Base-by-base conservation (phyloP, 1,140 invertebrate species). In the Euglossa dilemma region DNA sequence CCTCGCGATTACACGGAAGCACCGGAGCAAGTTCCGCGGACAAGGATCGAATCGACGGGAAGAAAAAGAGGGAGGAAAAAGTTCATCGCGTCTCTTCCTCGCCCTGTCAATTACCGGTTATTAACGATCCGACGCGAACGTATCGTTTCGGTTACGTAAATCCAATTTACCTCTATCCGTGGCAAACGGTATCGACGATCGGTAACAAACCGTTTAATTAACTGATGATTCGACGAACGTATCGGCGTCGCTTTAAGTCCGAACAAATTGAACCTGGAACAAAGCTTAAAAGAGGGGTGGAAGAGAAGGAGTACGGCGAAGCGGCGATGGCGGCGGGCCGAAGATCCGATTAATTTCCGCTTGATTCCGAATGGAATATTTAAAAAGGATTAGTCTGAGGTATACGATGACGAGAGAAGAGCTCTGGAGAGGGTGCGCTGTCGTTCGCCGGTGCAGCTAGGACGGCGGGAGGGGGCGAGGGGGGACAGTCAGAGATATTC, bases 261-360 rank as follows among this genome's bases (percentile, higher is more conserved):
- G 74, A 78, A 63, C 75, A 78, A 83, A 83, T 83, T 83, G 81
- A 63, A 61, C 14, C 64, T 52, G 47, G 67, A 71, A 70, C 64
- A 63, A 83, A 78, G 63, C 63, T 52, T 18, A 18, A 14, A n/a
- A 16, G 20, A 9, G 0, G 18, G 1, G 14, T 0, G n/a, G 18
- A 23, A 20, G 23, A 0, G 43, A 47, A 54, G 20, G 3, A n/a
- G 23, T 6, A 4, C 20, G 43, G 16, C 14, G 12, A 18, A 47
- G 36, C 20, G 47, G 18, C 50, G 23, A 16, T 20, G n/a, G 18
- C 20, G 50, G 50, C 63, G 16, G n/a, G 50, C 71, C 59, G 74
- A 80, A 78, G 87, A 91, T 90, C 85, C 86, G 86, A 90, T 90
- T 90, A 90, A 90, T 91, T 89, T 88, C 84, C 90, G 87, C 84